Conservation (phyloP, 2,888 invertebrate genomes). For the Petrolisthes manimaculis region DNA sequence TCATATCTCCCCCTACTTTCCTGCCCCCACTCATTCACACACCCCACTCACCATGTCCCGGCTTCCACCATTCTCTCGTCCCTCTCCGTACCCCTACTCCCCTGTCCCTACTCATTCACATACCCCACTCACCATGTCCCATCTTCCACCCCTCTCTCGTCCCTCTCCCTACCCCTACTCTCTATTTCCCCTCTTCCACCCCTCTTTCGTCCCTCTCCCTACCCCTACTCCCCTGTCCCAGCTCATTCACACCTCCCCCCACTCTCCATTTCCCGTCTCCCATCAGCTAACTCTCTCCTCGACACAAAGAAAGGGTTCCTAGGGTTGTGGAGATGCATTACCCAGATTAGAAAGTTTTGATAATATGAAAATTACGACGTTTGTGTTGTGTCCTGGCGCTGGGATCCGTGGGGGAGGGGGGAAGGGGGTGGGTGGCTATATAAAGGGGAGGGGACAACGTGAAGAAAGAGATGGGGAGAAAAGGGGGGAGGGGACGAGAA, state of each 20-base stretch:
- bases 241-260: background rate
- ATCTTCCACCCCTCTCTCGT: background rate
- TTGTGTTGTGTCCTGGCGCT: constrained; percentile 34
- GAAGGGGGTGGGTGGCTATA: background rate
- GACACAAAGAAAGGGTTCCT: constrained; percentile 7
- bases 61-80: background rate
- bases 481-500: background rate
- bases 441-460: background rate
- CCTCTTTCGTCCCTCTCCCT: background rate
- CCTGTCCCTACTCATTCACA: background rate
- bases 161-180: background rate
- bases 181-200: background rate
- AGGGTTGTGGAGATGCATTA: constrained; percentile 39
- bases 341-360: constrained; percentile 53
- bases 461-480: background rate
- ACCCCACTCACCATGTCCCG: background rate
- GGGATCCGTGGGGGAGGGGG: background rate
- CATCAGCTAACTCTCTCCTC: background rate
- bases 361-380: constrained; percentile 48
- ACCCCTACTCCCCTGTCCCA: background rate
- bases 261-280: background rate
- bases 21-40: background rate
- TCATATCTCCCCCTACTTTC: background rate
- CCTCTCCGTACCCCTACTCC: background rate
- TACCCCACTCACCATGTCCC: background rate